Evolutionary conservation across 1,140 invertebrate genomes (phyloP).

Genomic region (Sipha flava): DNA sequence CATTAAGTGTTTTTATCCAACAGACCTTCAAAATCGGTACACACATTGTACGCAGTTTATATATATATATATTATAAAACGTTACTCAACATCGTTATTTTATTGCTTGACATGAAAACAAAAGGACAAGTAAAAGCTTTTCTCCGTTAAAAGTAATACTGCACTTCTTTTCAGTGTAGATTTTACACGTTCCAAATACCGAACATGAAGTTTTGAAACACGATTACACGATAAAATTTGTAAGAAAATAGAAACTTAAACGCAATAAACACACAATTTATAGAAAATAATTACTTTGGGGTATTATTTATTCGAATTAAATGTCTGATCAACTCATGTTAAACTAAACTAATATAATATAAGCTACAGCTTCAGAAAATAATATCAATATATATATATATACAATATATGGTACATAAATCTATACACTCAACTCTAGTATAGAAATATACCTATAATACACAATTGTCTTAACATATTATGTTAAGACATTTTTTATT

Average conservation of each 20-base stretch:
- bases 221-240: neutral
- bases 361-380: too few relatives aligned
- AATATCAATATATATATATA: too few relatives aligned
- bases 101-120: neutral
- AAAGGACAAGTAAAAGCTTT: constrained; percentile 2
- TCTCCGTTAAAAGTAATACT: neutral
- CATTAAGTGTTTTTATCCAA: neutral
- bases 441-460: too few relatives aligned
- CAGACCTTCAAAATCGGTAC: neutral
- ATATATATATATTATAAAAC: neutral
- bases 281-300: neutral
- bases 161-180: neutral
- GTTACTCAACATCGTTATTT: neutral
- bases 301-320: neutral
- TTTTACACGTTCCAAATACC: neutral
- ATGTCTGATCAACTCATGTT: neutral
- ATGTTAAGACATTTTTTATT: too few relatives aligned
- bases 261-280: neutral
- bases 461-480: too few relatives aligned
- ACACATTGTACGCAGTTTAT: too few relatives aligned
- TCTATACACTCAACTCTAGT: too few relatives aligned
- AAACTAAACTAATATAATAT: too few relatives aligned
- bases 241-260: neutral
- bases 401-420: too few relatives aligned
- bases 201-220: neutral